A percentile compares a stretch with the other conserved stretches of the same genome.
Conservation (phyloP, 2,888 invertebrate species). For the Ganaspis brasiliensis region DNA sequence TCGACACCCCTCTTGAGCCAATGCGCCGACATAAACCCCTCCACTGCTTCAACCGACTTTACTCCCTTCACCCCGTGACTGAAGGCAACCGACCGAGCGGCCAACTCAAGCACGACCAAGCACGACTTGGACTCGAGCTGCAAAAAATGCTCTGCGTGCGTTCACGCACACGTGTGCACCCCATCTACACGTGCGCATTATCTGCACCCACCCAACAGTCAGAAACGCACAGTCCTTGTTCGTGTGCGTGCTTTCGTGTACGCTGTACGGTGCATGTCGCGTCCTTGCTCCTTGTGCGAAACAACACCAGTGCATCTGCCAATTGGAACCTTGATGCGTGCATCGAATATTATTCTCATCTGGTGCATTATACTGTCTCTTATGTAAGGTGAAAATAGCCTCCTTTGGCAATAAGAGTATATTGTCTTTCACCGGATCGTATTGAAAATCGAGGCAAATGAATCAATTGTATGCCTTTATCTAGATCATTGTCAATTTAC, state of each 20-base stretch:
- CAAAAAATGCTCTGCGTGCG: constrained; percentile 70
- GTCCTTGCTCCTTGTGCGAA: constrained; percentile 18
- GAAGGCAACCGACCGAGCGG: constrained; percentile 56
- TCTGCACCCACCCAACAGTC: neutral
- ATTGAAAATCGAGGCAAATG: neutral
- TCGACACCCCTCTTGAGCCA: constrained; percentile 53
- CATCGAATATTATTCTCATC: neutral
- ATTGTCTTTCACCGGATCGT: neutral
- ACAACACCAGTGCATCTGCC: constrained; percentile 14
- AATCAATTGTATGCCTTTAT: neutral
- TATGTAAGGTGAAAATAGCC: constrained; percentile 12
- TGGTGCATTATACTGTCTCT: neutral
- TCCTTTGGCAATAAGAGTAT: neutral
- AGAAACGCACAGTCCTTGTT: neutral
- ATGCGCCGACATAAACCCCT: constrained; percentile 57
- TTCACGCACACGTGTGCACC: constrained; percentile 68
- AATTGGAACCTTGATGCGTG: constrained; percentile 19
- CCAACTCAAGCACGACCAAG: constrained; percentile 68
- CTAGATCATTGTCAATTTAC: neutral
- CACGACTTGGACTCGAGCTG: constrained; percentile 54
- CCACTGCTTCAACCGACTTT: constrained; percentile 2
- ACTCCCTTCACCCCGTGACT: constrained; percentile 48
- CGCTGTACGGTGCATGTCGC: constrained; percentile 4
- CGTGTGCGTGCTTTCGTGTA: neutral
- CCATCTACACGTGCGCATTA: constrained; percentile 6